Percentiles rank a stretch among this genome's conserved stretches.
phyloP scores from a whole-genome alignment of 2,797 vertebrate species.

The Aplochiton taeniatus region DNA sequence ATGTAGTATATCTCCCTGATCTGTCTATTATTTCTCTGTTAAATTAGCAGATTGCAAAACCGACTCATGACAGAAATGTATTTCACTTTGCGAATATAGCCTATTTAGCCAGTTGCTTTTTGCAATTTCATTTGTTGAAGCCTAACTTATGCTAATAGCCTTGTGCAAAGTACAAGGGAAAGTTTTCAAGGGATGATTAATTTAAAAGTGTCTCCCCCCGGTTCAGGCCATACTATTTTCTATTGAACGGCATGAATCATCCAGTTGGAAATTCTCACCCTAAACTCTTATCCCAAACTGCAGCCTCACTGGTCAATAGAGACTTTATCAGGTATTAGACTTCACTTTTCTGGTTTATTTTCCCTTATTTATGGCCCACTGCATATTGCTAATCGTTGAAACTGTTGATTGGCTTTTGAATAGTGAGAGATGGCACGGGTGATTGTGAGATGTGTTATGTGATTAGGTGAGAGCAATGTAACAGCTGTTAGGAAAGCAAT shows the following conservation, averaged over 20 bases:
- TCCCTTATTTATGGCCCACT: constrained; percentile 25
- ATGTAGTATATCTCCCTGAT: no score
- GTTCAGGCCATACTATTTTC: background rate
- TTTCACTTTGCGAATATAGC: no score
- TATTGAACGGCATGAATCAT: background rate
- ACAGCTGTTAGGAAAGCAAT: constrained; percentile 43
- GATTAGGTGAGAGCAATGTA: constrained; percentile 43
- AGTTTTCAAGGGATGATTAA: no score
- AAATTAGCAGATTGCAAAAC: background rate
- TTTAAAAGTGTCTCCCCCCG: no score
- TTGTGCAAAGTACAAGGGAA: no score
- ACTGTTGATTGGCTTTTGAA: constrained; percentile 52
- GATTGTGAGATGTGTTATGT: constrained; percentile 28
- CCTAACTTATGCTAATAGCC: no score
- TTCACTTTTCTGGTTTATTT: constrained; percentile 44
- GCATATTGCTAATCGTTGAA: constrained; percentile 45
- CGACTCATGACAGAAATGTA: no score
- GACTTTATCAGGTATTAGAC: constrained; percentile 41
- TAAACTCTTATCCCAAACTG: background rate
- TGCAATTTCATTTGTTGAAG: no score
- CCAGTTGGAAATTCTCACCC: background rate
- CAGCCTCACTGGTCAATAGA: constrained; percentile 48
- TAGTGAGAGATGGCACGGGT: background rate
- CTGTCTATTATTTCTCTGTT: background rate
- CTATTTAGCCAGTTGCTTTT: no score